These are phyloP conservation scores for Smithornis capensis DNA, from an alignment of 2,113 vertebrate species.

Conservation along the genomic window DNA sequence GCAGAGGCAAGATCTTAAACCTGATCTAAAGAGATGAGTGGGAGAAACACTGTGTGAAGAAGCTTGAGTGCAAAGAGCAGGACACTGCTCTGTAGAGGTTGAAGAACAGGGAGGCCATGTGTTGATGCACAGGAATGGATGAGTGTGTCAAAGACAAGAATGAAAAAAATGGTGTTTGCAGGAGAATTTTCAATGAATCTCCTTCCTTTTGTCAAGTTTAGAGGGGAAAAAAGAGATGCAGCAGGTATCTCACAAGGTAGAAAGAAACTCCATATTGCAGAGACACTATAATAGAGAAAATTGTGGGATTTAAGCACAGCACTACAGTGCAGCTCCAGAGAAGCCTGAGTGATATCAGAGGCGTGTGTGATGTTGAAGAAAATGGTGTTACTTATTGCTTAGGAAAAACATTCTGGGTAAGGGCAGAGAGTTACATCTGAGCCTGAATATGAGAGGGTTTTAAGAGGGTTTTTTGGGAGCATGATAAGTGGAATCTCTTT, in stretches of 20 bases:
- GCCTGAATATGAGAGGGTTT: neutral
- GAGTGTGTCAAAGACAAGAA: neutral
- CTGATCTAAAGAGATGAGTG: neutral
- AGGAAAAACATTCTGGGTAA: neutral
- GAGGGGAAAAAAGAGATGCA: neutral
- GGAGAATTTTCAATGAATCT: neutral
- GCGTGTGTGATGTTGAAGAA: neutral
- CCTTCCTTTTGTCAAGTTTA: neutral
- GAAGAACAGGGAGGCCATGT: neutral
- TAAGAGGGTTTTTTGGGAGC: neutral
- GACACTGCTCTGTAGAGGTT: neutral
- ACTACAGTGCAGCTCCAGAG: neutral
- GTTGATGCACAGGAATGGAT: neutral
- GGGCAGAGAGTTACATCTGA: neutral
- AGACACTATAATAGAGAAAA: neutral
- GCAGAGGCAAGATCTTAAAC: neutral
- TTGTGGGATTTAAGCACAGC: neutral
- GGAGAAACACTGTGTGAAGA: neutral
- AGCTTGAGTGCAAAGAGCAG: neutral
- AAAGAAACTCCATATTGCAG: neutral
- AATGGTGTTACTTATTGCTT: neutral
- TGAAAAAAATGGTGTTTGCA: neutral
- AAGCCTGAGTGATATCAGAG: neutral
- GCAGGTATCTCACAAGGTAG: neutral
- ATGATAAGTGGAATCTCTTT: neutral